Evolutionary conservation across 2,888 invertebrate species (phyloP).

Genomic region (Stenichneumon culpator): DNA sequence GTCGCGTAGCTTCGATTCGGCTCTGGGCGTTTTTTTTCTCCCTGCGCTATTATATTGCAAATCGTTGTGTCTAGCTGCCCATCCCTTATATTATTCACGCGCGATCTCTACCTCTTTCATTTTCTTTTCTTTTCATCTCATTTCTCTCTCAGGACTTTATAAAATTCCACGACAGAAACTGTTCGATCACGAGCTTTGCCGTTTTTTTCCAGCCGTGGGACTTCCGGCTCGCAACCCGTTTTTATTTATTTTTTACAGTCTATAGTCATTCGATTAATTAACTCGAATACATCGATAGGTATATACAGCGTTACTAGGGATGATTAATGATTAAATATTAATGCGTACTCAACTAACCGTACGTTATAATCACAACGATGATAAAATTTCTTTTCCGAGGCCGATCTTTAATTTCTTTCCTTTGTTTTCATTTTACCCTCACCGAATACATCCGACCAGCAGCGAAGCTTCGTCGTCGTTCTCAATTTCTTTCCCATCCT

Average conservation of each 20-base stretch:
- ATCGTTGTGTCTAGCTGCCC: conserved; percentile 62
- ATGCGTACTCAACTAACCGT: conserved; percentile 80
- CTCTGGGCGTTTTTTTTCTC: conserved; percentile 11
- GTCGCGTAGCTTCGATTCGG: conserved; percentile 18
- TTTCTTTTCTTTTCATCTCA: conserved; percentile 26
- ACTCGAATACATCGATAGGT: conserved; percentile 83
- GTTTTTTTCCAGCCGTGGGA: conserved; percentile 12
- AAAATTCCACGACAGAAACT: conserved; percentile 33
- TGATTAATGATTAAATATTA: conserved; percentile 84
- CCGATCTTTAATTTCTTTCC: conserved; percentile 10
- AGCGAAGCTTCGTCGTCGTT: conserved; percentile 17
- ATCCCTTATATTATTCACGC: conserved; percentile 28
- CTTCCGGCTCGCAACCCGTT: conserved; percentile 31
- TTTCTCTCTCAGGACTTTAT: conserved; percentile 42
- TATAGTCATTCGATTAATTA: conserved; percentile 72
- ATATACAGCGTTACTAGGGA: conserved; percentile 82
- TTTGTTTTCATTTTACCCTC: conserved; percentile 4
- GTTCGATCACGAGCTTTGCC: conserved; percentile 7
- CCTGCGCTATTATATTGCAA: conserved; percentile 67
- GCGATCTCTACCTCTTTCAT: conserved; percentile 8
- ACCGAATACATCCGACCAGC: conserved; percentile 10
- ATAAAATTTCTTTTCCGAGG: conserved; percentile 77
- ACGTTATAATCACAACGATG: conserved; percentile 84
- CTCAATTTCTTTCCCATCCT: background rate
- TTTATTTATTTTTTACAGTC: conserved; percentile 43